A percentile compares a stretch with the other conserved stretches of the same genome.
Evolutionary conservation across 2,113 vertebrate genomes (phyloP).

Genomic region (Casuarius casuarius): DNA sequence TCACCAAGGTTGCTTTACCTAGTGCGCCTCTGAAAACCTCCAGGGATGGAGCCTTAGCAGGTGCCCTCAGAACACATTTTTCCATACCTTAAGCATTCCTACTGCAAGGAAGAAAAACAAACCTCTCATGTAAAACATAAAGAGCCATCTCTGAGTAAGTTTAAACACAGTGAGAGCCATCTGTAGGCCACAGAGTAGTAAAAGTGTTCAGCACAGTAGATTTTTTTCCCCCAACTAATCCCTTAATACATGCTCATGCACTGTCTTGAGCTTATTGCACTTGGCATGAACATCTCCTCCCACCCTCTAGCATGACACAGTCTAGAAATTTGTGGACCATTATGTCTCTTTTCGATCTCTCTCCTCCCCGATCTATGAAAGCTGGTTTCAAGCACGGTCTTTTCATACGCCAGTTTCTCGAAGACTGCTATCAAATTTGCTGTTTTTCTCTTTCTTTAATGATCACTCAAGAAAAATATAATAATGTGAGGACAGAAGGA

Average conservation of each 20-base stretch:
- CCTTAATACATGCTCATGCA: neutral
- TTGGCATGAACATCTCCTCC: neutral
- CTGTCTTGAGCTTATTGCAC: neutral
- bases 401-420: neutral
- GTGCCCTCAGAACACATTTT: conserved; percentile 19
- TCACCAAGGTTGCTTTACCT: conserved; percentile 25
- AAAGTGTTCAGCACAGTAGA: neutral
- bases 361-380: neutral
- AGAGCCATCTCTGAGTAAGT: neutral
- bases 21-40: conserved; percentile 2
- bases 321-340: neutral
- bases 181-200: conserved; percentile 18
- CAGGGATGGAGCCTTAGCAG: conserved; percentile 15
- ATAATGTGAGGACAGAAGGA: neutral
- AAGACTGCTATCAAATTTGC: neutral
- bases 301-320: neutral
- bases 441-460: conserved; percentile 28
- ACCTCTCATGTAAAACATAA: neutral
- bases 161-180: conserved; percentile 28
- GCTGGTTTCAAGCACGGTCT: neutral
- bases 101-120: neutral
- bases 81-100: neutral
- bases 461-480: neutral
- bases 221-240: neutral
- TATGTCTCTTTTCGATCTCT: neutral